Conservation (phyloP, 2,797 vertebrate species). For the Xiphophorus birchmanni region DNA sequence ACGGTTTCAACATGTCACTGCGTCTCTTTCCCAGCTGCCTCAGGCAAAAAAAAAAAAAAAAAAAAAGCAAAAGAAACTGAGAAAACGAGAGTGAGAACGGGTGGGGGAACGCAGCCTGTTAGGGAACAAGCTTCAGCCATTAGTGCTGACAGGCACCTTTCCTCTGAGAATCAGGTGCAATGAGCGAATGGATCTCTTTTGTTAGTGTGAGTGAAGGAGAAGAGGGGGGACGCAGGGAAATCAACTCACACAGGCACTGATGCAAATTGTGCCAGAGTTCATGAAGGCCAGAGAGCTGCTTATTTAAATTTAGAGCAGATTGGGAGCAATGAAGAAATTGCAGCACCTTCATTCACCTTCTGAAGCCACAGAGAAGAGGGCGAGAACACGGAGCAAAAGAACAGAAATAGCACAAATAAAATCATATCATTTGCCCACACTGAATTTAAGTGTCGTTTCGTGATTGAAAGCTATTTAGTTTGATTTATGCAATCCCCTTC, state of each 20-base stretch:
- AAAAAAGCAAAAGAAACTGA: slow-evolving; percentile 21
- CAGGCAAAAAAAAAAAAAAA: slow-evolving; percentile 37
- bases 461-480: slow-evolving; percentile 49
- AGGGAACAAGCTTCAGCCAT: slow-evolving; percentile 56
- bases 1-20: slow-evolving; percentile 53
- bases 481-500: slow-evolving; percentile 36
- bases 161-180: slow-evolving; percentile 27
- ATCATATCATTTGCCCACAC: slow-evolving; percentile 5
- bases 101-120: slow-evolving; percentile 9
- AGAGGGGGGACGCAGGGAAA: neutral
- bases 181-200: slow-evolving; percentile 11
- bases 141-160: slow-evolving; percentile 45
- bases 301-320: slow-evolving; percentile 9
- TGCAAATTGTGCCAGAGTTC: slow-evolving; percentile 26
- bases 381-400: slow-evolving; percentile 13
- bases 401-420: slow-evolving; percentile 13
- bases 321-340: slow-evolving; percentile 1
- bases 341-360: slow-evolving; percentile 22
- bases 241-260: slow-evolving; percentile 3
- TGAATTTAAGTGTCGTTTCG: slow-evolving; percentile 25
- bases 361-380: neutral
- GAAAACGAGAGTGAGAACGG: neutral
- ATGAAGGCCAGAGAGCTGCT: slow-evolving; percentile 19
- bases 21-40: slow-evolving; percentile 36
- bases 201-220: slow-evolving; percentile 4